A percentile compares a stretch with the other conserved stretches of the same genome.
phyloP scores from a whole-genome alignment of 1,140 invertebrate genomes.

The Hylaeus anthracinus region DNA sequence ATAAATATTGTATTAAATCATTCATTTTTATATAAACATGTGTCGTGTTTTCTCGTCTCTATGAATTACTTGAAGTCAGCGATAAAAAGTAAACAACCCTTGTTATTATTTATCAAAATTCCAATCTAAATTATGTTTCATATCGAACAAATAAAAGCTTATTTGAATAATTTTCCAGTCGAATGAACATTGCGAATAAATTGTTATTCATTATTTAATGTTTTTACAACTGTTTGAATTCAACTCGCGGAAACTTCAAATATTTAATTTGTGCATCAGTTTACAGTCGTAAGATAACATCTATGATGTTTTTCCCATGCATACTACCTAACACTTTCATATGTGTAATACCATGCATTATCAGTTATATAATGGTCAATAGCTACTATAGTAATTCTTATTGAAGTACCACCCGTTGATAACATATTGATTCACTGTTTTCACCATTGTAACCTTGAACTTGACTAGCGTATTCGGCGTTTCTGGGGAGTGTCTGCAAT shows the following conservation, averaged over 20 bases:
- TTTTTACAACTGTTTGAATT: no score
- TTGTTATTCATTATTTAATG: no score
- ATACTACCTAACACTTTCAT: not conserved
- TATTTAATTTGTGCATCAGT: not conserved
- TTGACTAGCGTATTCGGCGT: constrained; percentile 77
- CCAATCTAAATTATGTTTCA: no score
- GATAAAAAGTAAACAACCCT: no score
- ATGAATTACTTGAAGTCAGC: not conserved
- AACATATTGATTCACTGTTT: constrained; percentile 55
- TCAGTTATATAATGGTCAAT: constrained; percentile 2
- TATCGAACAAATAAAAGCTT: not conserved
- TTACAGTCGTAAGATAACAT: not conserved
- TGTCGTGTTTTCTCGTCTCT: not conserved
- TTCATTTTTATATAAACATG: constrained; percentile 15
- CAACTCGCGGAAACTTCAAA: no score
- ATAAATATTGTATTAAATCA: constrained; percentile 24
- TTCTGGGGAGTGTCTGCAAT: constrained; percentile 75
- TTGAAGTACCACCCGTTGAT: constrained; percentile 36
- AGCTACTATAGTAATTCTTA: not conserved
- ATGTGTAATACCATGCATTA: not conserved
- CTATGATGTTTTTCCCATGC: not conserved
- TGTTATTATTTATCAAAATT: no score
- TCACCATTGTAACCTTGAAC: constrained; percentile 76
- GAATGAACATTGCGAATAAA: no score
- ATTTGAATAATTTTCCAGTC: no score